Evolutionary conservation across 2,113 vertebrate genomes (phyloP).

Genomic region (Paraplagusia blochii): DNA sequence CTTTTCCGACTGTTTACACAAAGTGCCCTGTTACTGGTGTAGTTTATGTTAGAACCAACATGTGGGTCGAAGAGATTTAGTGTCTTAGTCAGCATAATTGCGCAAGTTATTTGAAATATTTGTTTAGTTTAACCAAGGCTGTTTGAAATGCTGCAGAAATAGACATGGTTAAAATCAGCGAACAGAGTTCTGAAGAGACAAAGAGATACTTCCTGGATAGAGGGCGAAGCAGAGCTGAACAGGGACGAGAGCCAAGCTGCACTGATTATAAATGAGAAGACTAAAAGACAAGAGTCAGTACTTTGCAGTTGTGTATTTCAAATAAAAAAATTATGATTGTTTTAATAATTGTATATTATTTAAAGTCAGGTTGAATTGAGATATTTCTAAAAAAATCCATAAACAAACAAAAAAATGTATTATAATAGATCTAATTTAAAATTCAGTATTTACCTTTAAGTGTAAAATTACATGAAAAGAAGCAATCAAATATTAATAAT

Average conservation of each 20-base stretch:
- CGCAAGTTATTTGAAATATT: constrained; percentile 59
- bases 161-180: constrained; percentile 11
- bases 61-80: constrained; percentile 67
- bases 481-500: no score
- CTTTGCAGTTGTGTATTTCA: no score
- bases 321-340: no score
- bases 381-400: no score
- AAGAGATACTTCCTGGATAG: constrained; percentile 7
- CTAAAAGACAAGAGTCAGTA: not conserved
- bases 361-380: no score
- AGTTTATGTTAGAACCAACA: constrained; percentile 69
- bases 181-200: constrained; percentile 1
- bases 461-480: no score
- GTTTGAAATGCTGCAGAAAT: constrained; percentile 53
- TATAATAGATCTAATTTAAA: no score
- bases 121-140: constrained; percentile 62
- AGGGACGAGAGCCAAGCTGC: no score
- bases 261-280: not conserved
- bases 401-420: no score
- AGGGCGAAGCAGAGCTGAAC: no score
- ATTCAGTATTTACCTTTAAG: no score
- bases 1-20: constrained; percentile 67
- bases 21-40: constrained; percentile 66
- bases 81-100: constrained; percentile 58
- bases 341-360: no score